Base-by-base conservation (phyloP, 2,797 vertebrate genomes). In the Hoplostethus atlanticus region DNA sequence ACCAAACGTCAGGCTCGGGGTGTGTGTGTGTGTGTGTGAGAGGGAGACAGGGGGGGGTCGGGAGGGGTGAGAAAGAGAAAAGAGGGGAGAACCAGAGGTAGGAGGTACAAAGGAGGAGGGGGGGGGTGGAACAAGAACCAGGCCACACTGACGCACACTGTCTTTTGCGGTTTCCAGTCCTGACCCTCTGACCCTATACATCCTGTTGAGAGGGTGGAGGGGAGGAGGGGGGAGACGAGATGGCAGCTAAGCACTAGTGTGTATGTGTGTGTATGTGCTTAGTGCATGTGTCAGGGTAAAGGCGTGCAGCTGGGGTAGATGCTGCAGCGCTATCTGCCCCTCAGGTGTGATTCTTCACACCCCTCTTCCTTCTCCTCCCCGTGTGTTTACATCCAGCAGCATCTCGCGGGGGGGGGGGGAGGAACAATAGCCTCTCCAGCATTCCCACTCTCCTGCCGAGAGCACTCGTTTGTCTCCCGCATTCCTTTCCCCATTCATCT, bases 371-470 rank as follows among this genome's bases (percentile, higher is more conserved):
- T 64, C 79, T 63, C 71, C 21, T 76, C 79, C 82, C 71, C 63
- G 67, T 61, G 71, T 83, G 85, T 91, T 90, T 88, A 90, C 87
- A 86, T 89, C 86, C 83, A 88, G 80, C 76, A 85, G 77, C 87
- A 84, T 75, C 79, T 75, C 36, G 70, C 54, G 79, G 80, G 79
- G 1, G 21, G 21, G 21, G 21, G 1, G 21, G 80, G 86, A 53
- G 85, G 73, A 80, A 90, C 91, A 92, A 93, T 91, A 44, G 83
- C 46, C 79, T 73, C 81, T 69, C 82, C 80, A 80, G 75, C 92
- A 94, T 93, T 94, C 94, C 91, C 91, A 91, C 88, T 92, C 93
- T 94, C 92, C 93, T 93, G 93, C 92, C 77, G 92, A 87, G 92
- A 90, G 84, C 85, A 67, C 89, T 93, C 88, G 78, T 93, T 94